Evolutionary conservation across 2,888 invertebrate genomes (phyloP), one percentile per base, ranked within the genome.

Genomic region (Iphiclides podalirius): DNA sequence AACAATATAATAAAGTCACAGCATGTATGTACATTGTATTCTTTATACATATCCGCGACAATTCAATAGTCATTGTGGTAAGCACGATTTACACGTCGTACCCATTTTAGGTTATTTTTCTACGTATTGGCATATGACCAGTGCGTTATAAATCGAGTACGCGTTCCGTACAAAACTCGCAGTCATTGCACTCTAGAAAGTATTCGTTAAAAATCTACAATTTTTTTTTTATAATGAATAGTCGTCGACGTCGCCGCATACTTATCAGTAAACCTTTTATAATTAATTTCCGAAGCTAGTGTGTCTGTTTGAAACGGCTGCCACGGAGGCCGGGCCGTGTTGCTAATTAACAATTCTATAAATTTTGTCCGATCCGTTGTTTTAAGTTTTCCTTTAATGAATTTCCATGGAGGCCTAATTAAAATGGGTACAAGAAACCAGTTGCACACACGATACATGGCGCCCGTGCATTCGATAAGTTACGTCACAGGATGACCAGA

Each of bases 401-500:
- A 67, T 66, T 65, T 61, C 60, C 69, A 72, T 66, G 69, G 70
- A 72, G 67, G 72, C 67, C 68, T 77, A 75, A 72, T 76, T 70
- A 78, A 82, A 84, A 82, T 79, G 85, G 85, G 80, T 79, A 82
- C 81, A 79, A 77, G 76, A 75, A 73, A 75, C 72, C 70, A 72
- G 74, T 72, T 80, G 77, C 75, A 82, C 82, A 82, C 82, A 77
- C 82, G 6, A n/a, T 78, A 83, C 74, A 81, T 68, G 71, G 79
- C 81, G 79, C 79, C 77, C 75, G 79, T 80, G 81, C 77, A 68
- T 77, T 70, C 71, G 67, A 73, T 83, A 79, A 77, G 74, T 81
- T 77, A 78, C 70, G 83, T 80, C 85, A 83, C 82, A 84, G 83
- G 79, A 84, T 83, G 85, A 84, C n/a, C 84, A 70, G 78, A 82